Evolutionary conservation across 2,797 vertebrate genomes (phyloP), one percentile per base, ranked within the genome.

Genomic region (Sebastes flavidus): DNA sequence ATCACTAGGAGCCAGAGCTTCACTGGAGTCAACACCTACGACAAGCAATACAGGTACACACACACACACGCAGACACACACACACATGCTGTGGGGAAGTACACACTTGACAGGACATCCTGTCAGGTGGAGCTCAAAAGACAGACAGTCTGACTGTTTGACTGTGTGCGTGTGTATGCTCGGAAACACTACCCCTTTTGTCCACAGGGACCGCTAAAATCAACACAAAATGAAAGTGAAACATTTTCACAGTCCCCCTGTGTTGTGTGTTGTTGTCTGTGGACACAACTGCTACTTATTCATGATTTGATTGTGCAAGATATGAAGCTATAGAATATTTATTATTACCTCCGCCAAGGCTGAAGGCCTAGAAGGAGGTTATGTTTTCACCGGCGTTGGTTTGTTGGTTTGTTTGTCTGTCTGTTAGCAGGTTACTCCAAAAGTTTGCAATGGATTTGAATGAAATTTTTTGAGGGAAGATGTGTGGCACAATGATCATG

Each of bases 1-100:
- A 97, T 99, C 95, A 97, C 88, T 98, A 99, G 98, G 93, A 99
- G 98, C 94, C 98, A 99, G 93, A 99, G 98, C 78, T 99, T 99
- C 29, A 97, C 97, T 7, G 98, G 98, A 78, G 97, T 99, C 92
- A 98, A 98, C 94, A 96, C 96, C n/a, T 94, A 96, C 82, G 97
- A 99, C 88, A 97, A 97, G 84, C 90, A 95, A 52, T 97, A 97
- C 95, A 97, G 98, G 98, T 99, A 93, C 13, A 30, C 16, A 77
- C 61, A 65, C 56, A 38, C 62, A 80, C 25, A 73, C 5, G 49
- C 59, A 78, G n/a, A 36, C 20, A 29, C 54, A 25, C 11, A 30
- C 8, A 16, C 16, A 59, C 24, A 32, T 1, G 59, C 29, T 61
- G 18, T 32, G 30, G 30, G 59, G 59, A 61, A 61, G 29, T 61